Evolutionary conservation across 1,140 invertebrate genomes (phyloP), one percentile per base, ranked within the genome.

Genomic region (Micrasema longulum): DNA sequence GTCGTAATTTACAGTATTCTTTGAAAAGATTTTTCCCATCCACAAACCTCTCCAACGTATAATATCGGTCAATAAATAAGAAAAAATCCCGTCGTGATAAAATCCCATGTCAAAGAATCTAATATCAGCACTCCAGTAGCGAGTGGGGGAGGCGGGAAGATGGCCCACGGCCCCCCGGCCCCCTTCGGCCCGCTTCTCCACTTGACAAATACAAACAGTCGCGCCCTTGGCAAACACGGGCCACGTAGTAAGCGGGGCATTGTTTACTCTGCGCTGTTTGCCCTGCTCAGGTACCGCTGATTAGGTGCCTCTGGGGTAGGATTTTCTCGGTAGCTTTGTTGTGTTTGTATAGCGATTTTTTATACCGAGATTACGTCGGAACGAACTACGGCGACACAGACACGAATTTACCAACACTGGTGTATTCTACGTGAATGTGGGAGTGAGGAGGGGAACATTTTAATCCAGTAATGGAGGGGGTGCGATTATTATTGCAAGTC

Each of bases 151-250:
- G 22, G 43, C 16, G 18, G 14, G n/a, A n/a, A n/a, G n/a, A n/a
- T n/a, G n/a, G n/a, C 7, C 48, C 11, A n/a, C 31, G 22, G 14
- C 31, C 43, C 53, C 1, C n/a, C 31, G 35, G 26, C 45, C n/a
- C n/a, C n/a, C n/a, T n/a, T n/a, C n/a, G 10, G 47, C 35, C 10
- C 4, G 22, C 16, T 23, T 11, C 14, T 10, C 63, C 53, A n/a
- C 69, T 26, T 11, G 14, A 22, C 64, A 72, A 73, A 73, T 66
- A 73, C 65, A 73, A 73, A 73, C 67, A 73, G 71, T 73, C 66
- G 57, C 71, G 71, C 71, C 71, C 71, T 55, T 66, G 52, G 71
- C 63, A 66, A 73, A 73, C 65, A 73, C n/a, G 20, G 71, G 57
- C 55, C 65, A 22, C 64, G 41, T 55, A 45, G 41, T 53, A 63